A percentile compares a stretch with the other conserved stretches of the same genome.
Conservation (phyloP, 1,140 invertebrate genomes). For the Aplysia californica region DNA sequence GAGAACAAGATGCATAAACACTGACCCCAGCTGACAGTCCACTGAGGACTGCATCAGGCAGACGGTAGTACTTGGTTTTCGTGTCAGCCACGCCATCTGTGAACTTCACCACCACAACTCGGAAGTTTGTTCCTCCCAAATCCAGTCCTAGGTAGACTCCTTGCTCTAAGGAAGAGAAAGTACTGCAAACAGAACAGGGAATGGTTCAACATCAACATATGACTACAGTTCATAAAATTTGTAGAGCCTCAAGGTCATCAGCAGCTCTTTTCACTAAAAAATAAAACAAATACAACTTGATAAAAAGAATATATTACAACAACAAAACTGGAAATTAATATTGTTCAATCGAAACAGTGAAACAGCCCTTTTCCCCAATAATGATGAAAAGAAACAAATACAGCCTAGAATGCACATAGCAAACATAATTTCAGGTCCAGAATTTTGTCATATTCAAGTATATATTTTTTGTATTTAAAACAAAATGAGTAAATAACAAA, state of each 20-base stretch:
- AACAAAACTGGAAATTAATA: background rate
- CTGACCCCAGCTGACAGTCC: constrained; percentile 43
- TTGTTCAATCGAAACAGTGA: too few relatives aligned
- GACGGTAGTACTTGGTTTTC: constrained; percentile 41
- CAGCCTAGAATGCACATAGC: too few relatives aligned
- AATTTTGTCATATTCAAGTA: too few relatives aligned
- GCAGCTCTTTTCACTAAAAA: background rate
- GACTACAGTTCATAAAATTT: background rate
- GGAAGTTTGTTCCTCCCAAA: constrained; percentile 98
- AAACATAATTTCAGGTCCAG: too few relatives aligned
- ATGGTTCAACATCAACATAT: too few relatives aligned
- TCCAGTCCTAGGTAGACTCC: constrained; percentile 97
- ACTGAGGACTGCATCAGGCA: constrained; percentile 45
- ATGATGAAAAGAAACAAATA: too few relatives aligned
- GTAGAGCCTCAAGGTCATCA: background rate
- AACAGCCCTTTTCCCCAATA: too few relatives aligned
- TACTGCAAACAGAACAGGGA: background rate
- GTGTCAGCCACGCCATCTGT: constrained; percentile 46
- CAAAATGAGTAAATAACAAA: too few relatives aligned
- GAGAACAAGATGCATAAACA: too few relatives aligned
- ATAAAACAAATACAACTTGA: background rate
- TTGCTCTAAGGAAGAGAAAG: constrained; percentile 74
- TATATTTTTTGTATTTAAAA: too few relatives aligned
- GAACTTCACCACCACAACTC: constrained; percentile 87
- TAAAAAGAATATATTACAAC: background rate